Percentiles rank a stretch among this genome's conserved stretches.
These are phyloP conservation scores for Eupithecia dodoneata DNA, from an alignment of 2,888 invertebrate genomes.

Conservation along the genomic window DNA sequence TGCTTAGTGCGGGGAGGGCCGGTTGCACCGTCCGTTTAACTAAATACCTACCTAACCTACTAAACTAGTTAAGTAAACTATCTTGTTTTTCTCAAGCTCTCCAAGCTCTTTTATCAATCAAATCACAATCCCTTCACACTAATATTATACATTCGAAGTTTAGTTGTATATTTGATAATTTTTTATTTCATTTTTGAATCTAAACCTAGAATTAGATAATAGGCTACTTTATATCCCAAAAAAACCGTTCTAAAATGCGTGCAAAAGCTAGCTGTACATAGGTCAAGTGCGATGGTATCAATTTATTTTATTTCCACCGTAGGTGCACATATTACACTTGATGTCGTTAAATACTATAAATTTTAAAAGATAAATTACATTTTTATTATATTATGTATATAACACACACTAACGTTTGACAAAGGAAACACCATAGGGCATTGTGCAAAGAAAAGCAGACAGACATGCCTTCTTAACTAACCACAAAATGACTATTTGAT, in stretches of 20 bases:
- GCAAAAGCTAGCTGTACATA: not conserved
- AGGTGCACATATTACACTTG: too few species aligned
- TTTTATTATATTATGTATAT: too few species aligned
- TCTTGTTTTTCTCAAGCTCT: not conserved
- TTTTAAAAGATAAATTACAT: too few species aligned
- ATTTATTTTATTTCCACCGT: too few species aligned
- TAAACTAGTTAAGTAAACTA: not conserved
- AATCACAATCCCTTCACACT: not conserved
- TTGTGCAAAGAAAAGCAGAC: too few species aligned
- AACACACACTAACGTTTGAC: too few species aligned
- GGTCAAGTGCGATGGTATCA: not conserved
- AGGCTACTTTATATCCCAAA: too few species aligned
- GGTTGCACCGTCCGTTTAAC: conserved; percentile 6
- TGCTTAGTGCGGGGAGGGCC: conserved; percentile 48
- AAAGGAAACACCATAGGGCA: too few species aligned
- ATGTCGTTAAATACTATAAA: too few species aligned
- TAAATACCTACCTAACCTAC: not conserved
- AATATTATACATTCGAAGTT: not conserved
- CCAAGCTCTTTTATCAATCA: not conserved
- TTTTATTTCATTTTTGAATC: not conserved
- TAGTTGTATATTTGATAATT: not conserved
- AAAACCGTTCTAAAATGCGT: not conserved
- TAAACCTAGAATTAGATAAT: not conserved
- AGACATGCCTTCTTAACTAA: not conserved
- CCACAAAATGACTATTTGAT: not conserved